Evolutionary conservation across 2,797 vertebrate genomes (phyloP).

Genomic region (Leptoclinus maculatus): DNA sequence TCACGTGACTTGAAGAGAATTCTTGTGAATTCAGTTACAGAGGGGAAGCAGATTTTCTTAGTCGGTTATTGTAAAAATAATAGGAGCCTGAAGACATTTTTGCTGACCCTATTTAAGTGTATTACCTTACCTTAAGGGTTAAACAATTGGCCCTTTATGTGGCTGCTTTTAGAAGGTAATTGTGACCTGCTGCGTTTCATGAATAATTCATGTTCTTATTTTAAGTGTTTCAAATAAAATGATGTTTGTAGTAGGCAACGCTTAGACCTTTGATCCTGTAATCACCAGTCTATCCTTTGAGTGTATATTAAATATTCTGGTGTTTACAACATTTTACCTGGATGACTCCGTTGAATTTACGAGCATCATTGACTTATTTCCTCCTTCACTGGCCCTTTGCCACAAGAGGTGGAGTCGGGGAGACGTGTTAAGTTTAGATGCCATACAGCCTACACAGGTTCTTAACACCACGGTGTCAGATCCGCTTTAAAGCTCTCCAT

Average conservation of each 20-base stretch:
- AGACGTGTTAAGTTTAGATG: slow-evolving; percentile 11
- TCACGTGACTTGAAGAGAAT: background rate
- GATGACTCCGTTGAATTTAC: background rate
- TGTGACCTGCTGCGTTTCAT: slow-evolving; percentile 2
- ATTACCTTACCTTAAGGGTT: background rate
- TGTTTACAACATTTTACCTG: slow-evolving; percentile 9
- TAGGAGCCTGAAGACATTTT: no score
- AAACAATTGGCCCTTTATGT: slow-evolving; percentile 1
- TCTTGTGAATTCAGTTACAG: background rate
- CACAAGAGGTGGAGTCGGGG: background rate
- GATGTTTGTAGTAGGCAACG: slow-evolving; percentile 31
- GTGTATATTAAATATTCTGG: slow-evolving; percentile 5
- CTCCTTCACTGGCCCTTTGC: background rate
- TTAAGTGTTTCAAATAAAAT: slow-evolving; percentile 29
- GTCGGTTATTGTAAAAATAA: background rate
- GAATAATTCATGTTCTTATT: slow-evolving; percentile 55
- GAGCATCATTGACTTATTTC: background rate
- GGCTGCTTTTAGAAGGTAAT: slow-evolving; percentile 9
- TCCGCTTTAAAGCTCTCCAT: slow-evolving; percentile 36
- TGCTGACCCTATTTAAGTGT: no score
- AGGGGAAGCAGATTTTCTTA: background rate
- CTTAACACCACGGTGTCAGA: slow-evolving; percentile 26
- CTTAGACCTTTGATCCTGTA: slow-evolving; percentile 57
- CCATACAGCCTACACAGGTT: slow-evolving; percentile 4
- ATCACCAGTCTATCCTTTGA: slow-evolving; percentile 37